Evolutionary conservation across 2,888 invertebrate genomes (phyloP).

Genomic region (Zygothrica quintamaculata): DNA sequence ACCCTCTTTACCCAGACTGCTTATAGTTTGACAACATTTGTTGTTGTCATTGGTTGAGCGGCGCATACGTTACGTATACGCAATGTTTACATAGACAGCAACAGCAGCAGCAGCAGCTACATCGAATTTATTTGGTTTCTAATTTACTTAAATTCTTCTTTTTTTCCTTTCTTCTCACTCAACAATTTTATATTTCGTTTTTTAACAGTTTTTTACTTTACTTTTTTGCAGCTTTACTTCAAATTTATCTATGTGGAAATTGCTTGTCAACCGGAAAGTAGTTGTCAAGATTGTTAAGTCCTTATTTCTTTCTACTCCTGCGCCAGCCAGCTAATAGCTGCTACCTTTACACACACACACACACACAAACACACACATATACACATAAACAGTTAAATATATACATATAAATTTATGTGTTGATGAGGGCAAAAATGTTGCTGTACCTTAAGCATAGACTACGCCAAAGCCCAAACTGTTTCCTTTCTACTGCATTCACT

Average conservation of each 20-base stretch:
- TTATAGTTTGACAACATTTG: constrained; percentile 19
- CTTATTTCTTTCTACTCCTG: constrained; percentile 74
- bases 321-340: constrained; percentile 53
- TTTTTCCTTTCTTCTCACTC: constrained; percentile 13
- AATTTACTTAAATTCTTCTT: constrained; percentile 36
- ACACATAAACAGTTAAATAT: constrained; percentile 6
- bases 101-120: constrained; percentile 29
- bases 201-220: constrained; percentile 24
- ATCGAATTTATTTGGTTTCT: constrained; percentile 44
- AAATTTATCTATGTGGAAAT: constrained; percentile 81
- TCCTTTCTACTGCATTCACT: constrained; percentile 35
- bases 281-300: constrained; percentile 84
- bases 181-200: constrained; percentile 22
- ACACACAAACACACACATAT: constrained; percentile 11
- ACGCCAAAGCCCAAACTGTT: constrained; percentile 50
- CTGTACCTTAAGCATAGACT: constrained; percentile 44
- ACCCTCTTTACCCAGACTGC: no score
- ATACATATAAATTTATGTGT: constrained; percentile 6
- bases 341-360: constrained; percentile 33
- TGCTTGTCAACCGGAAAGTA: constrained; percentile 85
- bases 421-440: constrained; percentile 6
- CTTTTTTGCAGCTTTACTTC: constrained; percentile 48
- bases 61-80: constrained; percentile 49
- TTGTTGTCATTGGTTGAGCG: neutral
- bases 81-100: constrained; percentile 4